These are phyloP conservation scores for Hyaena hyaena DNA, from an alignment of 2,113 vertebrate species.

Conservation along the genomic window DNA sequence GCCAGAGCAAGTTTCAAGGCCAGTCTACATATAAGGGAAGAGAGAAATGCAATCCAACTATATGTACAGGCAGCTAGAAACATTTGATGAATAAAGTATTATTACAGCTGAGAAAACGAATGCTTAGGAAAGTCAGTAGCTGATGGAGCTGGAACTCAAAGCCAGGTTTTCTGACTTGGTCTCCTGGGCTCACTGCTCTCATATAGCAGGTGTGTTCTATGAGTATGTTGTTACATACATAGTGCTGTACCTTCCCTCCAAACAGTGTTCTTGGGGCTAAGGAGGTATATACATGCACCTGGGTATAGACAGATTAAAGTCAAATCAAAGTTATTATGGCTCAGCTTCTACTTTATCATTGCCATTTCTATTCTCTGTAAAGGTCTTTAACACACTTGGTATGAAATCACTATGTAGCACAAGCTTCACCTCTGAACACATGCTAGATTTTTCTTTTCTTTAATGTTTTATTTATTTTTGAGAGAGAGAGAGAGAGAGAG, in stretches of 20 bases:
- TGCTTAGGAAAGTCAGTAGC: neutral
- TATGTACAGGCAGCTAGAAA: neutral
- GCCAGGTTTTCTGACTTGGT: neutral
- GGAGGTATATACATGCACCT: fast-evolving
- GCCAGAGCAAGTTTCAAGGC: neutral
- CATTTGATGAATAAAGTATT: neutral
- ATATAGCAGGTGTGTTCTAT: fast-evolving
- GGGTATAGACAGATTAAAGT: neutral
- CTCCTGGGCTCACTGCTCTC: neutral
- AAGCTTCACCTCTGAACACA: constrained; percentile 21
- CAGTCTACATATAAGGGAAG: neutral
- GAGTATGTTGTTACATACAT: fast-evolving
- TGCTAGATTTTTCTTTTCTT: neutral
- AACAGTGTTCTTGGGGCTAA: neutral
- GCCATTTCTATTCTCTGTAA: neutral
- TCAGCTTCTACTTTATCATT: neutral
- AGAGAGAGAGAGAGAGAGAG: too few relatives aligned
- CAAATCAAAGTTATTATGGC: neutral
- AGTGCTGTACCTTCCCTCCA: neutral
- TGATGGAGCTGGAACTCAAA: neutral
- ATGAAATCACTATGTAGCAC: neutral
- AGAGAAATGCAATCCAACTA: neutral
- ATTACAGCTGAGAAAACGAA: neutral
- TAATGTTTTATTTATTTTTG: too few relatives aligned
- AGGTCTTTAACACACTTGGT: neutral